Evolutionary conservation across 1,140 invertebrate genomes (phyloP).

Genomic region (Acyrthosiphon pisum): DNA sequence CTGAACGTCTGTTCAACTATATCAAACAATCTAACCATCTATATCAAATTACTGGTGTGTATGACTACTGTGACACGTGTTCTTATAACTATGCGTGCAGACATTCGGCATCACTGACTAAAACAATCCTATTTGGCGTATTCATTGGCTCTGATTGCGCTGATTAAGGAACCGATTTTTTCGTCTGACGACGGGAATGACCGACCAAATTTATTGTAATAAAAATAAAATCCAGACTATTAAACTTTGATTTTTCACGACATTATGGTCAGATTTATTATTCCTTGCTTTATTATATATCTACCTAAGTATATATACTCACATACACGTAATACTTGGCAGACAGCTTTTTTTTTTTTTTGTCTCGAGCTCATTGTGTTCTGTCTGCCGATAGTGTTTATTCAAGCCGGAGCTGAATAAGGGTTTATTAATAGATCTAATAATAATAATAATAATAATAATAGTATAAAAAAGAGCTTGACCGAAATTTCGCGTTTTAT

Average conservation of each 20-base stretch:
- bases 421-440: background rate
- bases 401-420: background rate
- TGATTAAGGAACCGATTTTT: background rate
- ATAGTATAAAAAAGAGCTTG: background rate
- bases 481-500: slow-evolving; percentile 1
- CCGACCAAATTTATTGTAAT: background rate
- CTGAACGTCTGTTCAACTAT: background rate
- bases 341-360: background rate
- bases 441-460: background rate
- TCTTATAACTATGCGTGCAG: background rate
- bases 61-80: too few species aligned
- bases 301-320: background rate
- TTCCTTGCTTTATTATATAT: background rate
- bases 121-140: background rate
- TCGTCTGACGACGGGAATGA: background rate
- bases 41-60: too few species aligned
- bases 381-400: background rate
- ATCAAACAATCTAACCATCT: background rate
- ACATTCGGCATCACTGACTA: background rate
- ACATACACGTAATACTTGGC: background rate
- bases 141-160: background rate
- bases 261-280: background rate
- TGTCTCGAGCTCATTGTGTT: background rate
- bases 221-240: background rate
- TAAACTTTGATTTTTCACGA: background rate